A percentile compares a stretch with the other conserved stretches of the same genome.
These are phyloP conservation scores for Hucho hucho DNA, from an alignment of 2,113 vertebrate genomes.

Conservation along the genomic window DNA sequence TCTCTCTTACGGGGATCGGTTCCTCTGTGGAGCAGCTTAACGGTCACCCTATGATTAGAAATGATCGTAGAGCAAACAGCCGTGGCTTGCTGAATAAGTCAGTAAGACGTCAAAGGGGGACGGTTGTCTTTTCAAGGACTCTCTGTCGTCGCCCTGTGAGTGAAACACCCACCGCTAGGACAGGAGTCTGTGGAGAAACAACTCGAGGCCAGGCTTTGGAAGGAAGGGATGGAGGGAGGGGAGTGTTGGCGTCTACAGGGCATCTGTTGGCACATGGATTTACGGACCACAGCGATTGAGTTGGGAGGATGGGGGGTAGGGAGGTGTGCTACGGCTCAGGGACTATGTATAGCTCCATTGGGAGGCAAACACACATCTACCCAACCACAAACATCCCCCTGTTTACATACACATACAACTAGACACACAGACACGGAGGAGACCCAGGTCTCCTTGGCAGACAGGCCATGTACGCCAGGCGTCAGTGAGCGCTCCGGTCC, in stretches of 20 bases:
- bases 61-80: conserved; percentile 66
- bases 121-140: conserved; percentile 67
- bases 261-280: conserved; percentile 55
- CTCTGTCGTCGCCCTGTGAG: conserved; percentile 49
- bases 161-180: neutral
- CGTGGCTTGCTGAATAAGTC: conserved; percentile 61
- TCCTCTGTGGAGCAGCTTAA: conserved; percentile 31
- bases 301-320: neutral
- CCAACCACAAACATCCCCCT: conserved; percentile 8
- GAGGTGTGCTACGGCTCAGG: conserved; percentile 21
- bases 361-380: conserved; percentile 37
- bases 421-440: conserved; percentile 11
- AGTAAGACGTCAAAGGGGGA: conserved; percentile 64
- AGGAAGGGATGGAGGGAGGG: too few species aligned
- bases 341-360: conserved; percentile 38
- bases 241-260: conserved; percentile 41
- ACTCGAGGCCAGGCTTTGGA: conserved; percentile 14
- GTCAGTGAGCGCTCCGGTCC: conserved; percentile 52
- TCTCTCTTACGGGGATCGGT: conserved; percentile 23
- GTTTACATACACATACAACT: conserved; percentile 12
- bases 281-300: conserved; percentile 4
- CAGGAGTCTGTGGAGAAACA: conserved; percentile 41
- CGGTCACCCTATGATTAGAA: conserved; percentile 60
- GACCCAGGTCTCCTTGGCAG: conserved; percentile 41
- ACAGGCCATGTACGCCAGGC: conserved; percentile 40